Evolutionary conservation across 2,113 vertebrate species (phyloP), one percentile per base, ranked within the genome.

Genomic region (Platichthys flesus): DNA sequence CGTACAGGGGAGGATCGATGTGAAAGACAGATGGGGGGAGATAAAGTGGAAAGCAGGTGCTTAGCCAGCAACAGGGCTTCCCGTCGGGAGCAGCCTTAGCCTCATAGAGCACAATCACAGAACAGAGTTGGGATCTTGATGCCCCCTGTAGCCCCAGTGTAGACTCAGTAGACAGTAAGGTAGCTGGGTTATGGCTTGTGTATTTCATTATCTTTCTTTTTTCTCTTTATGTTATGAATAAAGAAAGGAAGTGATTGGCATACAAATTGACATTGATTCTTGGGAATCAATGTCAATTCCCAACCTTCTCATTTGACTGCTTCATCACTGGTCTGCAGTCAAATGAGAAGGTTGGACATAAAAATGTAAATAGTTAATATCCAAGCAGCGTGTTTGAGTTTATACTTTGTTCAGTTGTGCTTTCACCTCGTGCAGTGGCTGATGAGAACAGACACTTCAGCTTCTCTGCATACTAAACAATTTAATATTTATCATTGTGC

Each of bases 11-110:
- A 31, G 63, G 87, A 88, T 90, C 88, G 85, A 90, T 90, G 74
- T 76, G 81, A 91, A 72, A 87, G 85, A 85, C 71, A 62, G 82
- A 86, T 85, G 74, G 74, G 76, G 56, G 54, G 35, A 70, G 75
- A 62, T 67, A 72, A 85, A 78, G 77, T 56, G 56, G 67, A 81
- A 83, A 71, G 74, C 14, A 70, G 63, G 67, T 74, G 89, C 87
- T 82, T 86, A 65, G 83, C 90, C 87, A 89, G 90, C 91, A 87
- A 28, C 45, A 1, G 70, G 68, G 75, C 10, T 85, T 83, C 35
- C 71, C 24, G 7, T 62, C 5, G 24, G 73, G 85, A 79, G 65
- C 31, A 24, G 68, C 82, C 79, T 82, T 71, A 26, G 60, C 64
- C 73, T 79, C 61, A 18, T 26, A 9, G 66, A 58, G 2, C 28